Evolutionary conservation across 2,888 invertebrate species (phyloP).

Genomic region (Thecophora atra): DNA sequence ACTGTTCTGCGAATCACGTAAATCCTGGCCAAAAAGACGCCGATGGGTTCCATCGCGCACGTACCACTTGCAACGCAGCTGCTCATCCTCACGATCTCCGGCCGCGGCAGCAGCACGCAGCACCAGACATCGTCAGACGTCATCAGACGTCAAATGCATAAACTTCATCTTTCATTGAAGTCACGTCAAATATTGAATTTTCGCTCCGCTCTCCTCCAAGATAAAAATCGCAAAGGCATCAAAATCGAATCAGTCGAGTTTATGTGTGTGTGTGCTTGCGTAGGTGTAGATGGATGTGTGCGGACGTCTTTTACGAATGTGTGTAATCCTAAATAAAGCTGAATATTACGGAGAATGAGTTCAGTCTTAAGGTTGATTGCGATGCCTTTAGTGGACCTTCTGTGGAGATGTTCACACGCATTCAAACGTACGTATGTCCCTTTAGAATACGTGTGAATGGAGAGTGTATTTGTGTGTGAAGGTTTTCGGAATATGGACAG

Average conservation of each 20-base stretch:
- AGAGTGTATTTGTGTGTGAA: neutral
- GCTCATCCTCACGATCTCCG: neutral
- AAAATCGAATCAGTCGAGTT: slow-evolving; percentile 20
- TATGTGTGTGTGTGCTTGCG: slow-evolving; percentile 5
- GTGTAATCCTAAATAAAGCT: neutral
- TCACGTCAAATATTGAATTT: slow-evolving; percentile 54
- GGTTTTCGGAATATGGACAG: neutral
- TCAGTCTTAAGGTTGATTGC: neutral
- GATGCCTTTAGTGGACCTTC: neutral
- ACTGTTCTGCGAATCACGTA: neutral
- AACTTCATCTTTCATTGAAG: slow-evolving; percentile 49
- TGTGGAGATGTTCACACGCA: neutral
- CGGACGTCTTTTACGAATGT: neutral
- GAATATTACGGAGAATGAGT: neutral
- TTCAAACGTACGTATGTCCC: neutral
- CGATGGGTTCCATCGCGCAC: neutral
- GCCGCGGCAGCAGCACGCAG: slow-evolving; percentile 12
- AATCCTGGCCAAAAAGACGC: neutral
- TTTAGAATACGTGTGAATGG: neutral
- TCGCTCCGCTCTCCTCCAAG: slow-evolving; percentile 31
- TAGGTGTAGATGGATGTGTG: neutral
- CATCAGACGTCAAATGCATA: slow-evolving; percentile 25
- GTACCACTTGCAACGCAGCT: neutral
- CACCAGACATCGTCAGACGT: no score
- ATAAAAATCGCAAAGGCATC: slow-evolving; percentile 16